Conservation (phyloP, 2,797 vertebrate species). For the Numenius phaeopus region DNA sequence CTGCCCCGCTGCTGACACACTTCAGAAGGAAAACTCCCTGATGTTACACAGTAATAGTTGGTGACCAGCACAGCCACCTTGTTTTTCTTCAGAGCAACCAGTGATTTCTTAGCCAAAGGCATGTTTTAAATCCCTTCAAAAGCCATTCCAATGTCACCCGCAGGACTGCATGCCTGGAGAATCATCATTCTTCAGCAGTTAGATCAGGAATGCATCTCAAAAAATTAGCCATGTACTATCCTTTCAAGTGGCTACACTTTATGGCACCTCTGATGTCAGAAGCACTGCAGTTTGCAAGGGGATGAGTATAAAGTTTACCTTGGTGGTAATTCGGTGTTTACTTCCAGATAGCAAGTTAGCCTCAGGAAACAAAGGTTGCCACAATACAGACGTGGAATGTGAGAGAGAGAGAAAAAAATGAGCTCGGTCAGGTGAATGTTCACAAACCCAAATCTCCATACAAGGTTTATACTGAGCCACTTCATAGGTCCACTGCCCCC, state of each 20-base stretch:
- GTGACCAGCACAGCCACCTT: not conserved
- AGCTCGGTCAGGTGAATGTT: not conserved
- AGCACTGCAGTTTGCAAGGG: not conserved
- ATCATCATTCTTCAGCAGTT: not conserved
- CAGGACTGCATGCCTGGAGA: not conserved
- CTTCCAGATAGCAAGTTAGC: conserved; percentile 13
- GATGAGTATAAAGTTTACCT: not conserved
- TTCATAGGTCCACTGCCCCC: not conserved
- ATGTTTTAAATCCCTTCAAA: not conserved
- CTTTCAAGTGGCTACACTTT: conserved; percentile 17
- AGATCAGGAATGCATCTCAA: conserved; percentile 14
- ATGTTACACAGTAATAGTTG: not conserved
- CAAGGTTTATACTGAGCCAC: not conserved
- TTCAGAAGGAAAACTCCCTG: not conserved
- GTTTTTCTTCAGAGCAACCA: not conserved
- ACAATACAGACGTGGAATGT: not conserved
- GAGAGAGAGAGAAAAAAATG: not conserved
- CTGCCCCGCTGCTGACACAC: not conserved
- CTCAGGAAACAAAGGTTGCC: conserved; percentile 21
- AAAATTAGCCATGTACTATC: not conserved
- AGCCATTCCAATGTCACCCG: not conserved
- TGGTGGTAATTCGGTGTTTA: not conserved
- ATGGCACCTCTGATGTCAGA: not conserved
- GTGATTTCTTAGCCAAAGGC: not conserved
- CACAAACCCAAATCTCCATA: not conserved